phyloP scores from a whole-genome alignment of 2,888 invertebrate species.

The Cartodere bifasciata region DNA sequence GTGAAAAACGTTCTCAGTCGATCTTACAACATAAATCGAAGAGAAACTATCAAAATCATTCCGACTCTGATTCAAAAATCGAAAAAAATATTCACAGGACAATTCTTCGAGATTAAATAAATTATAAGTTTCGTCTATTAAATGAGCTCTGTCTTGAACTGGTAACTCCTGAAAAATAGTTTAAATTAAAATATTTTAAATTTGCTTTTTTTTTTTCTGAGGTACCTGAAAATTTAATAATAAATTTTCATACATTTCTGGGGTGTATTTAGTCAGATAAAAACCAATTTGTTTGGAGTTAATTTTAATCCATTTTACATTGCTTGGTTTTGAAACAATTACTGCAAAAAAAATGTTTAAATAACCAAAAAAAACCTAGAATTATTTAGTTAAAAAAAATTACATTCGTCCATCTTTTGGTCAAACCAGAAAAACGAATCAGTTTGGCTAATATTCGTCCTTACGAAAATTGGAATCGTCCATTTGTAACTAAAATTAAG shows the following conservation, averaged over 20 bases:
- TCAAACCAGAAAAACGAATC: constrained; percentile 20
- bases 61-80: too few species aligned
- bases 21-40: too few species aligned
- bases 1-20: too few species aligned
- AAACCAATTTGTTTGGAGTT: constrained; percentile 8
- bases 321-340: constrained; percentile 13
- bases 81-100: too few species aligned
- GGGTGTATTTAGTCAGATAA: constrained; percentile 4
- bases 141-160: constrained; percentile 5
- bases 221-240: too few species aligned
- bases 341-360: constrained; percentile 7
- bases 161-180: constrained; percentile 6
- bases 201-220: too few species aligned
- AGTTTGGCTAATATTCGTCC: constrained; percentile 31
- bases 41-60: too few species aligned
- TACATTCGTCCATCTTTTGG: constrained; percentile 40
- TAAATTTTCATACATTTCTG: constrained; percentile 4
- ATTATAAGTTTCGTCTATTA: constrained; percentile 5
- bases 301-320: constrained; percentile 13
- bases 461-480: constrained; percentile 70
- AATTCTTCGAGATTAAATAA: too few species aligned
- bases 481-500: constrained; percentile 56
- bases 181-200: too few species aligned
- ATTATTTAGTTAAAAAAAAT: constrained; percentile 14
- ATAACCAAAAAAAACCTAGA: neutral